A percentile compares a stretch with the other conserved stretches of the same genome.
phyloP scores from a whole-genome alignment of 1,140 invertebrate genomes.

The Calephelis nemesis region DNA sequence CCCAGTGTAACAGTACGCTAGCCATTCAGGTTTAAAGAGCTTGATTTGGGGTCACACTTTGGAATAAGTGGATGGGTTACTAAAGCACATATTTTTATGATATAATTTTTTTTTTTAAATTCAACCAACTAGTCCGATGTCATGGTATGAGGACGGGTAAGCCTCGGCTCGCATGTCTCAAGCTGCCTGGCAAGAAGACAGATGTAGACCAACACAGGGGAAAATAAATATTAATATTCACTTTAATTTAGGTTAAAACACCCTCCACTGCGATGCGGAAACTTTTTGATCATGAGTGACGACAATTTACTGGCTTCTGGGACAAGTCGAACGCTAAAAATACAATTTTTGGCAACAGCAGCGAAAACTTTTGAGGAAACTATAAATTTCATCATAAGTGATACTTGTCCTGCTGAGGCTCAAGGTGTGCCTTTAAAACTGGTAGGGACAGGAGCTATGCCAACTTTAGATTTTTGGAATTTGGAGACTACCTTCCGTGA shows the following conservation, averaged over 20 bases:
- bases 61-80: no score
- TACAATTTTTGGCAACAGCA: constrained; percentile 63
- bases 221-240: background rate
- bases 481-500: constrained; percentile 69
- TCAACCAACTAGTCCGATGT: no score
- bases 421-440: constrained; percentile 65
- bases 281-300: constrained; percentile 64
- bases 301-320: constrained; percentile 65
- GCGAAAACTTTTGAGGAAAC: constrained; percentile 61
- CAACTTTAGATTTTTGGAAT: constrained; percentile 70
- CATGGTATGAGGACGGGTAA: no score
- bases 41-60: no score
- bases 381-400: constrained; percentile 68
- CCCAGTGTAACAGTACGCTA: no score
- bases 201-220: no score
- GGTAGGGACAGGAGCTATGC: constrained; percentile 68
- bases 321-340: constrained; percentile 57
- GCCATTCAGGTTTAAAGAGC: no score
- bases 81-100: no score
- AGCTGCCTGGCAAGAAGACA: no score
- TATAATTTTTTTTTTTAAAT: no score
- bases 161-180: no score
- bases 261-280: constrained; percentile 65
- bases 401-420: constrained; percentile 69
- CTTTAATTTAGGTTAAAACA: constrained; percentile 53